Evolutionary conservation across 2,888 invertebrate species (phyloP), one percentile per base, ranked within the genome.

Genomic region (Drosophila sordidula): DNA sequence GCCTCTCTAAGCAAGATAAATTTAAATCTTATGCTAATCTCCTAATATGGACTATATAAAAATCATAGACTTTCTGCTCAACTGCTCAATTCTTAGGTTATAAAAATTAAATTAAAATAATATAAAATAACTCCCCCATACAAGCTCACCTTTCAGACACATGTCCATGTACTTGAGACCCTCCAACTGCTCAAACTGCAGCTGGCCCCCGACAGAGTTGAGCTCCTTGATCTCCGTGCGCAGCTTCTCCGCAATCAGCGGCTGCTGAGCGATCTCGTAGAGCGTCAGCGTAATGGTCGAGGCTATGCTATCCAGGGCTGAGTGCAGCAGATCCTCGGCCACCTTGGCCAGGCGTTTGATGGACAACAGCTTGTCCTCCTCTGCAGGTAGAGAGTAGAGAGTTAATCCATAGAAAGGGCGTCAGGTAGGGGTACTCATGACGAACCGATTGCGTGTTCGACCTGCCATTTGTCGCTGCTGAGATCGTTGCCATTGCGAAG

Each of bases 101-200:
- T 22, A 22, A 22, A 22, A 22, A n/a, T n/a, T n/a, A n/a, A n/a
- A n/a, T n/a, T n/a, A n/a, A n/a, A n/a, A n/a, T n/a, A n/a, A 22
- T 22, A 22, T 22, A 22, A 3, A 22, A 3, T 8, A 2, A 29
- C 8, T 0, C 8, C 8, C 8, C 0, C 2, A 29, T 29, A 4
- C 0, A 2, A 9, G 14, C 72, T 70, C 62, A 93, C 93, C 93
- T 78, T 88, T 88, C 0, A 93, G 65, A 61, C 93, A 93, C 71
- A 91, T 85, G 52, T 93, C 93, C 83, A 93, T 81, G 76, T 93
- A 93, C 22, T 90, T 90, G 82, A 93, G 89, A 2, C 91, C 90
- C 44, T 91, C 87, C 29, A 93, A 70, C 1, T 90, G 83, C n/a
- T 92, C 92, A 64, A 91, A 92, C 9, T 89, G 90, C 4, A 91